A percentile compares a stretch with the other conserved stretches of the same genome.
phyloP scores from a whole-genome alignment of 53 echinoderm and acorn worm genomes.

The Luidia sarsii region DNA sequence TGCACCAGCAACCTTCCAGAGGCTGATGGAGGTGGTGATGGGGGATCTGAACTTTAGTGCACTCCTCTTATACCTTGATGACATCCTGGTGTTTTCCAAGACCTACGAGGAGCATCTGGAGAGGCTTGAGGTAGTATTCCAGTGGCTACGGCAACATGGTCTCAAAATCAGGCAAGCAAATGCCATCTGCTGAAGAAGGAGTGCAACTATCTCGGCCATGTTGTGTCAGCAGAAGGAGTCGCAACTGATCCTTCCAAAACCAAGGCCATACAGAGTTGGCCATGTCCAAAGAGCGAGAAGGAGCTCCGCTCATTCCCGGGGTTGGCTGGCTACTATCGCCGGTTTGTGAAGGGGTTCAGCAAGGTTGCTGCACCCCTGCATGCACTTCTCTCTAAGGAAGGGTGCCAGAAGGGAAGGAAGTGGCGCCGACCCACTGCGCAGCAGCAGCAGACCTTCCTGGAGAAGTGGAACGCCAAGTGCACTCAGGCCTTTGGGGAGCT shows the following conservation, averaged over 20 bases:
- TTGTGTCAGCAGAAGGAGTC: constrained; percentile 23
- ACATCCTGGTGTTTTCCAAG: constrained; percentile 16
- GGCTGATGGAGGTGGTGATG: constrained; percentile 24
- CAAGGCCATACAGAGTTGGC: constrained; percentile 8
- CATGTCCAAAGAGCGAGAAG: constrained; percentile 8
- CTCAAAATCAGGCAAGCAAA: constrained; percentile 13
- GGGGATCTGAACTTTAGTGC: constrained; percentile 17
- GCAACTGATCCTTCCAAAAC: constrained; percentile 18
- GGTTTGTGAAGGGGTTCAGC: constrained; percentile 24
- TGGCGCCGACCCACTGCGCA: background rate
- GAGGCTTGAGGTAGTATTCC: constrained; percentile 2
- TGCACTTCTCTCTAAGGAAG: constrained; percentile 31
- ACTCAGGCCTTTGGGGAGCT: constrained; percentile 2
- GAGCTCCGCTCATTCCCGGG: constrained; percentile 39
- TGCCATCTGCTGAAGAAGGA: constrained; percentile 31
- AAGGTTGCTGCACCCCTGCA: constrained; percentile 44
- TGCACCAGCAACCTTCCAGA: constrained; percentile 22
- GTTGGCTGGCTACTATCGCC: constrained; percentile 28
- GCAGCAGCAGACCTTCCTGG: background rate
- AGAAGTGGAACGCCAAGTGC: background rate
- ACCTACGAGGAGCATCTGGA: constrained; percentile 1
- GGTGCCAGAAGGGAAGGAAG: constrained; percentile 29
- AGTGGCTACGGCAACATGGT: background rate
- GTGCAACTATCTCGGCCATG: constrained; percentile 47
- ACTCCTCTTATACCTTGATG: constrained; percentile 16